Evolutionary conservation across 2,888 invertebrate genomes (phyloP), one percentile per base, ranked within the genome.

Genomic region (Ryuthela nishihirai): DNA sequence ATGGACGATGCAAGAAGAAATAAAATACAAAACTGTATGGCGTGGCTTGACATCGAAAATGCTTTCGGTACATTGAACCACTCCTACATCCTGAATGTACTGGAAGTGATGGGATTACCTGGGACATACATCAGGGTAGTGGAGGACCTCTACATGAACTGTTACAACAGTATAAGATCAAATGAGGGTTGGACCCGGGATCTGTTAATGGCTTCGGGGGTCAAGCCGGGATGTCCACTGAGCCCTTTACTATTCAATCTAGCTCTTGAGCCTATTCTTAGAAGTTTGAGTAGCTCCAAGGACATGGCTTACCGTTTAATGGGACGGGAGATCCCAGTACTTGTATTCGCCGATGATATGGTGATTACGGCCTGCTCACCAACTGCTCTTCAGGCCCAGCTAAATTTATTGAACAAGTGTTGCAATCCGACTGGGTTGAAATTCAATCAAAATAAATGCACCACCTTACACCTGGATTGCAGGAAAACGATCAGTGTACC

Each of bases 51-150:
- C 15, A 3, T 32, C 7, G 4, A 20, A 6, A 32, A 43, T n/a
- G 32, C 43, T 1, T 43, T 43, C n/a, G 43, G 43, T 9, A 20
- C 43, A 4, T 1, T 32, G n/a, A 29, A 29, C n/a, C 43, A 43
- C n/a, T 3, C 1, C 1, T 29, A 20, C 32, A 32, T 43, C 6
- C 21, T 18, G 3, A 3, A 10, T 10, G 7, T 21, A 1, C 21
- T 43, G 7, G 20, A 4, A 1, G 15, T 20, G 3, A 9, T 9
- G 2, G 32, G 32, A 3, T 15, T 5, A 2, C 26, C 18, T 17
- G 7, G 17, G 1, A 10, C 5, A 1, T 42, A 26, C 26, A 20
- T 32, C 7, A 2, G 18, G 4, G 1, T 29, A 1, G n/a, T 20
- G 2, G n/a, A 10, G 2, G 21, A 29, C 5, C 9, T 34, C 2